Evolutionary conservation across 2,113 vertebrate species (phyloP).

Genomic region (Cepphus grylle): DNA sequence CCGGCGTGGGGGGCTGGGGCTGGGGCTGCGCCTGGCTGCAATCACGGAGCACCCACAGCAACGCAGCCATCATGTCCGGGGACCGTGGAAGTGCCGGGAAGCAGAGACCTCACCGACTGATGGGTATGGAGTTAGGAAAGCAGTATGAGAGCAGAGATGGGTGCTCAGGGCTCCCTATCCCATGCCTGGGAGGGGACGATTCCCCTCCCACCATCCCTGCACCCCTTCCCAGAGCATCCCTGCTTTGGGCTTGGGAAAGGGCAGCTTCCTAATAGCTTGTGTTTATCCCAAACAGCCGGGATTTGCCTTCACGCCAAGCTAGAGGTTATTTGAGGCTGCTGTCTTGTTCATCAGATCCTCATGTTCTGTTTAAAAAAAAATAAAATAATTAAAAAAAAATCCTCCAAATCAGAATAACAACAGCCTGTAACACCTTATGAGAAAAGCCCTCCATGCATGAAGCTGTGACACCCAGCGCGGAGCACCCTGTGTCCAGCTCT

Average conservation of each 20-base stretch:
- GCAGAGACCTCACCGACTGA: not conserved
- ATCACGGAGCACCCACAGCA: not conserved
- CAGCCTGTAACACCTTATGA: not conserved
- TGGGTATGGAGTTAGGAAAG: rapidly evolving
- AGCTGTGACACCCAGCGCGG: not conserved
- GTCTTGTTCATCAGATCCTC: constrained; percentile 19
- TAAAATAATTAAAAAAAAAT: not conserved
- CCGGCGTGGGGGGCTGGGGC: not conserved
- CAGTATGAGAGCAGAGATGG: not conserved
- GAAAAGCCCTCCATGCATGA: rapidly evolving
- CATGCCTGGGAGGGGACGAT: not conserved
- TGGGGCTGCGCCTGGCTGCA: not conserved
- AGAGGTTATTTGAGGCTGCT: constrained; percentile 42
- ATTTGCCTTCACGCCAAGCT: constrained; percentile 3
- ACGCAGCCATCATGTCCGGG: rapidly evolving
- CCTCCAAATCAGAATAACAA: not conserved
- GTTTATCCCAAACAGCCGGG: constrained; percentile 26
- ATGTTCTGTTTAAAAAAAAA: not conserved
- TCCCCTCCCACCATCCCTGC: not conserved
- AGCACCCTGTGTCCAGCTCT: not conserved
- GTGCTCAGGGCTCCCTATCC: not conserved
- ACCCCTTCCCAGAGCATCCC: not conserved
- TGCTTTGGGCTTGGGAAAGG: not conserved
- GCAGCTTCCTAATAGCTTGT: not conserved
- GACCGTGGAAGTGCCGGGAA: not conserved